phyloP scores from a whole-genome alignment of 2,113 vertebrate species.

The Nothoprocta perdicaria region DNA sequence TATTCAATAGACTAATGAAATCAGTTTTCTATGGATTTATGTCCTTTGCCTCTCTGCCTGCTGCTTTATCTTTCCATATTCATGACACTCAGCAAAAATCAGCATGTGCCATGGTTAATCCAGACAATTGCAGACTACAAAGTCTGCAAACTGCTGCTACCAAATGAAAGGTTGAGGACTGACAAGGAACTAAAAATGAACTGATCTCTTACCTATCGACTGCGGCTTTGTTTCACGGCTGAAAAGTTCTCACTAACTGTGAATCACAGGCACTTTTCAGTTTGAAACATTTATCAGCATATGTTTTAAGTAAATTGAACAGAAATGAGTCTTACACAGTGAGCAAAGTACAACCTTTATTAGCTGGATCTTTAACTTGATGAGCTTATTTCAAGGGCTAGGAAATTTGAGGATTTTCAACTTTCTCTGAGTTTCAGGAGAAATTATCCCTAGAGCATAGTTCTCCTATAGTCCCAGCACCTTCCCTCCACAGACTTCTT shows the following conservation, averaged over 20 bases:
- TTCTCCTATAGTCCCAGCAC: neutral
- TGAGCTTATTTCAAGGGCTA: neutral
- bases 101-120: neutral
- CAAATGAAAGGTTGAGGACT: neutral
- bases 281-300: neutral
- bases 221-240: neutral
- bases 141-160: neutral
- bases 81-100: neutral
- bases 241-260: neutral
- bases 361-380: neutral
- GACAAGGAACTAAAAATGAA: neutral
- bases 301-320: neutral
- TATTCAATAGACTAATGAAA: neutral
- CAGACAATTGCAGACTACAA: neutral
- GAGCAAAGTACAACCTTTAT: neutral
- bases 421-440: neutral
- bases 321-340: neutral
- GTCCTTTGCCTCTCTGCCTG: neutral
- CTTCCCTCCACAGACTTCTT: neutral
- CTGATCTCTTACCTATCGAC: neutral
- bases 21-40: neutral
- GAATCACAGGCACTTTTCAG: neutral
- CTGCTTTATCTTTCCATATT: neutral
- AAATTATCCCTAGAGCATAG: neutral
- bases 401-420: neutral